Evolutionary conservation across 2,797 vertebrate species (phyloP).

Genomic region (Scarus forsteni): DNA sequence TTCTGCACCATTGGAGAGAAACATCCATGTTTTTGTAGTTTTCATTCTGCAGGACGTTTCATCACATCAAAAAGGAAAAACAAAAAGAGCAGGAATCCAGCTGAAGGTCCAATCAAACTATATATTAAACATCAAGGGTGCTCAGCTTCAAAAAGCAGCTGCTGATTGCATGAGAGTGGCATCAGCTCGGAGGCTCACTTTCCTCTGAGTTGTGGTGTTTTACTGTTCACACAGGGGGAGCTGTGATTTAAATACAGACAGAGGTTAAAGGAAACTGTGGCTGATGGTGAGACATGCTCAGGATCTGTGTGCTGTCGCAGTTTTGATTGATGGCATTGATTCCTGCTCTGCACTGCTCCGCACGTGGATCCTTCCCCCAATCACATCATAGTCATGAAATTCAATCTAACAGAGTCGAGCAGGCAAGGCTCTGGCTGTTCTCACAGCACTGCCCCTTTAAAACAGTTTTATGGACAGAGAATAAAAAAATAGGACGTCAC

Average conservation of each 20-base stretch:
- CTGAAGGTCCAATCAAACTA: slow-evolving; percentile 27
- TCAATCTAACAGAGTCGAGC: slow-evolving; percentile 23
- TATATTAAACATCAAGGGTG: slow-evolving; percentile 28
- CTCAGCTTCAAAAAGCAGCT: slow-evolving; percentile 34
- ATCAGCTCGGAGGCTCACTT: slow-evolving; percentile 33
- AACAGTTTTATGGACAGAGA: neutral
- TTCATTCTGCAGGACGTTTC: slow-evolving; percentile 14
- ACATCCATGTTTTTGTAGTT: slow-evolving; percentile 5
- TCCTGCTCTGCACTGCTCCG: slow-evolving; percentile 17
- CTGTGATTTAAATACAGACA: slow-evolving; percentile 2
- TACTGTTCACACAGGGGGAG: slow-evolving; percentile 45
- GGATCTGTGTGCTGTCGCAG: slow-evolving; percentile 16
- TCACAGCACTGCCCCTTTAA: slow-evolving; percentile 22
- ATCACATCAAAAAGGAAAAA: slow-evolving; percentile 10
- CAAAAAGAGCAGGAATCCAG: slow-evolving; percentile 1
- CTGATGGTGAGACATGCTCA: slow-evolving; percentile 4
- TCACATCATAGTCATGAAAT: slow-evolving; percentile 51
- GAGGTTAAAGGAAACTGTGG: neutral
- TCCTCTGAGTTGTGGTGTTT: slow-evolving; percentile 35
- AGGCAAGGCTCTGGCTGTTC: slow-evolving; percentile 14
- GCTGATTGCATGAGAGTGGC: slow-evolving; percentile 51
- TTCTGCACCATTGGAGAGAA: neutral
- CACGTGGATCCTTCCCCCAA: slow-evolving; percentile 36
- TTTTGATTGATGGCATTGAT: slow-evolving; percentile 55
- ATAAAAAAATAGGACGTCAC: slow-evolving; percentile 24